Base-by-base conservation (phyloP, 2,888 invertebrate species). In the Heliconius cydno region DNA sequence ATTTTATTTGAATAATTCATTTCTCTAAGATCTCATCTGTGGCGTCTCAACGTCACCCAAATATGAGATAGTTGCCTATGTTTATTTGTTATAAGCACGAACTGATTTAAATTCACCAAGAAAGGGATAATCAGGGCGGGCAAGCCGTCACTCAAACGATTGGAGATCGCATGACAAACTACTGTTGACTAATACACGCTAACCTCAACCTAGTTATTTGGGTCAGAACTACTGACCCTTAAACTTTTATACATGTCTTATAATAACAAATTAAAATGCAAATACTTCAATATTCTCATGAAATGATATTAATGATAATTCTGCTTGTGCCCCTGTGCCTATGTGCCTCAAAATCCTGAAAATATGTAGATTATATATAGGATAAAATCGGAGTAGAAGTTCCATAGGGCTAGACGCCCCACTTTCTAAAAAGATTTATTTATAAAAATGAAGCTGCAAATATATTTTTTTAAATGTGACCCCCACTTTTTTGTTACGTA, bases 31-130 rank as follows among this genome's bases (percentile, higher is more conserved):
- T n/a, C 15, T 70, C 9, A 25, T 46, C 25, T n/a, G 9, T n/a
- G 12, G n/a, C 10, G 38, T 70, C 73, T 73, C 73, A 72, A 52
- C 57, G n/a, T 60, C 60, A 30, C n/a, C 19, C 60, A 73, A 73
- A 75, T 75, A 75, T 75, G 63, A 75, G 41, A 65, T 41, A 41
- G 65, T 75, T 65, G 46, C 65, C 63, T 63, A 65, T 75, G 41
- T 75, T 46, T 75, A 89, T 89, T 89, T 93, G 93, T 91, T 92
- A 92, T 93, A 90, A 93, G 92, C 91, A 93, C 87, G 91, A 92
- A 91, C 92, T 94, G 92, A 93, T 95, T 95, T 90, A 95, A 94
- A 95, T 95, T 94, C 95, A 95, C 91, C 92, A 95, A 92, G 92
- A 89, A 94, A 94, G 94, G 95, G 95, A 95, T 95, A 95, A 95